Percentiles rank a stretch among this genome's conserved stretches.
phyloP scores from a whole-genome alignment of 2,797 vertebrate genomes.

The Hippoglossus hippoglossus region DNA sequence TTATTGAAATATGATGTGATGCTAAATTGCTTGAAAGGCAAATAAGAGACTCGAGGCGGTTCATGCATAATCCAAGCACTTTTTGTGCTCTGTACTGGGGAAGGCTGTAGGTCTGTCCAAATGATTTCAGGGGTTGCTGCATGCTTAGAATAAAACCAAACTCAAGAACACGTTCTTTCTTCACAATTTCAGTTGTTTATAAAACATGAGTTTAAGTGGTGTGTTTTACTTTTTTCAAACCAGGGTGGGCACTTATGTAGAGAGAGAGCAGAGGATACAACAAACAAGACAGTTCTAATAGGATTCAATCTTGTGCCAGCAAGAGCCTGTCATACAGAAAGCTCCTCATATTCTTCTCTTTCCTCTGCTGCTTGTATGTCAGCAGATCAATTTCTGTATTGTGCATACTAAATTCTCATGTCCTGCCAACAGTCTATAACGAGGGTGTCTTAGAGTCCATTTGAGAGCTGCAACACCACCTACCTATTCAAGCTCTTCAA shows the following conservation, averaged over 20 bases:
- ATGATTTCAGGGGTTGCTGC: no score
- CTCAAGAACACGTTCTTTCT: no score
- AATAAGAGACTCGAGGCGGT: neutral
- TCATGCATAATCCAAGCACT: no score
- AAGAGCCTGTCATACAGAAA: conserved; percentile 37
- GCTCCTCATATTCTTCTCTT: conserved; percentile 18
- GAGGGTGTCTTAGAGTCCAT: neutral
- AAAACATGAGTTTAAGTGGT: neutral
- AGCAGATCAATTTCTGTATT: conserved; percentile 36
- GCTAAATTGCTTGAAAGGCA: neutral
- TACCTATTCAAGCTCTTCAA: conserved; percentile 9
- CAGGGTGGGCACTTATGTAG: conserved; percentile 9
- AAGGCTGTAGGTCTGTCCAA: no score
- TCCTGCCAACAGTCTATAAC: conserved; percentile 5
- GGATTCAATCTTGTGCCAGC: conserved; percentile 47
- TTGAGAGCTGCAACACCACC: conserved; percentile 1
- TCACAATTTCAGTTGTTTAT: no score
- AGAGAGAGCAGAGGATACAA: conserved; percentile 34
- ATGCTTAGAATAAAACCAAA: no score
- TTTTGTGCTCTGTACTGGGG: no score
- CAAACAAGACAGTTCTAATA: conserved; percentile 40
- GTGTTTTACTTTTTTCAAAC: conserved; percentile 2
- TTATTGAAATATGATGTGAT: neutral
- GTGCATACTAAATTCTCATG: conserved; percentile 26
- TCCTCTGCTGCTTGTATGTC: conserved; percentile 24